Base-by-base conservation (phyloP, 2,113 vertebrate genomes). In the Aramus guarauna region DNA sequence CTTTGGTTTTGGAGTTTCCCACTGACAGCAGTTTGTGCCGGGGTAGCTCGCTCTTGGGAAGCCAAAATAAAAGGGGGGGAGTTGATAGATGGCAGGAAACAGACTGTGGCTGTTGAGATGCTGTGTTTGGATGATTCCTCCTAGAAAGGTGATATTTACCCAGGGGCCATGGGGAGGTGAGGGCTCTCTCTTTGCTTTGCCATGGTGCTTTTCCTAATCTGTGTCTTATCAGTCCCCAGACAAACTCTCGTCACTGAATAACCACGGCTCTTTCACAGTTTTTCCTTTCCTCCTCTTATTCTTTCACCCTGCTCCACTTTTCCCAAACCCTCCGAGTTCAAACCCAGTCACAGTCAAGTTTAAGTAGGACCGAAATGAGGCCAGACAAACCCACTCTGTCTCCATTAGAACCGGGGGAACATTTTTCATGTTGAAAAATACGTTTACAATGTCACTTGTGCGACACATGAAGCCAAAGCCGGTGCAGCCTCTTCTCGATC, bases 1-100 rank as follows among this genome's bases (percentile, higher is more conserved):
- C 36, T 64, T 88, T 41, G 68, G 6, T 9, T 52, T 66, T 29
- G 60, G 69, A 74, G 50, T 50, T 85, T 74, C 55, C 15, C 1
- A 0, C 32, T 43, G 55, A 13, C 10, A 19, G 39, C 0, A 1
- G 12, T 3, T 56, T 92, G n/a, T 20, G 5, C 2, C 5, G 5
- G 19, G 34, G 29, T 30, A 30, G 13, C n/a, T 71, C 0, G 0
- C 21, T n/a, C 45, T 15, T 47, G 19, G 66, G 27, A 85, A 74
- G 29, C 63, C n/a, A n/a, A 6, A 60, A 24, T 36, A 9, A 37
- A 21, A 37, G 19, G 12, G 20, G 20, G 18, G 6, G 19, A 43
- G 8, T 17, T 27, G 37, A 45, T 56, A 12, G 2, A 15, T 14
- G 34, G 66, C 17, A 27, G 22, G 17, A 9, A 79, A 37, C 21